Base-by-base conservation (phyloP, 2,797 vertebrate species). In the Arrhamphus sclerolepis region DNA sequence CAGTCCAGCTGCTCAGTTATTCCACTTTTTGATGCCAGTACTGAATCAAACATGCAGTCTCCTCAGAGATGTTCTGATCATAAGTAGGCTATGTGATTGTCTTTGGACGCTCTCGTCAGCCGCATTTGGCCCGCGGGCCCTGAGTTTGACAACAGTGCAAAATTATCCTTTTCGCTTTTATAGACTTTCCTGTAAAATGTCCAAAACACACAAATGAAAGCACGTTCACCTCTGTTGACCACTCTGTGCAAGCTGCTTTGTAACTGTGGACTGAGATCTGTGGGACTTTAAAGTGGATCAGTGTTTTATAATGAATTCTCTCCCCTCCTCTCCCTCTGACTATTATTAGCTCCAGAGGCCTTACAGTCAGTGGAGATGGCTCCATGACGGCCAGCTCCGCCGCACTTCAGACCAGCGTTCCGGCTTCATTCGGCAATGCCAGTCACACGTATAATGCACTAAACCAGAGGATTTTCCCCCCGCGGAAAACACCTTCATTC, bases 281-380 rank as follows among this genome's bases (percentile, higher is more conserved):
- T 56, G 56, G 21, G 60, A 70, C 72, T 80, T 86, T 66, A 83
- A 85, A 85, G 75, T 78, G 79, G 86, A 87, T 86, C 85, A 83
- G 76, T 80, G 83, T 87, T 85, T 83, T 76, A 75, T 83, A 89
- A 87, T 88, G 87, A 89, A 86, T 80, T 73, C 16, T 46, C 21
- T 22, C 43, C 13, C 43, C 19, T 20, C 26, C 49, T 6, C 8
- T 58, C 18, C n/a, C 34, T 58, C 84, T 76, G 81, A 64, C 85
- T 91, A 85, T 90, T 86, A 89, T 89, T 89, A 91, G 84, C 87
- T 75, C 20, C 70, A 68, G 79, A 85, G 86, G 82, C 85, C 83
- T 72, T 53, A 44, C 77, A 64, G 81, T 76, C 56, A 78, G 75
- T 52, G 77, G 72, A 83, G 81, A 82, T 74, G 84, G 82, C 59